These are phyloP conservation scores for Phalacrocorax aristotelis DNA, from an alignment of 2,113 vertebrate species.

Conservation along the genomic window DNA sequence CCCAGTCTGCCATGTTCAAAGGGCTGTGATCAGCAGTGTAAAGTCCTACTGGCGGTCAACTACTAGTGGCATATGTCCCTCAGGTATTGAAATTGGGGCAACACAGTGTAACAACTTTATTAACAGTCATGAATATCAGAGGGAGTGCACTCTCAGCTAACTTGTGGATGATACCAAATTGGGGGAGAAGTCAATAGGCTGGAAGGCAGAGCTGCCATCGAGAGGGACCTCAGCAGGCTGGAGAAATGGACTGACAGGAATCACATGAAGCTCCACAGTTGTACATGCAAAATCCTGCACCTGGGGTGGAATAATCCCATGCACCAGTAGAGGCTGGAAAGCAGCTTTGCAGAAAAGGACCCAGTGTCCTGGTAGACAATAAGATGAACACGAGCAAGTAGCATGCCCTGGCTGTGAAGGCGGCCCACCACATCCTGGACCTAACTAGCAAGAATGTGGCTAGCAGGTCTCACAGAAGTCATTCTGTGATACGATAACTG, in stretches of 20 bases:
- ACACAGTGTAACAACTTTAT: not conserved
- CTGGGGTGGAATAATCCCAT: not conserved
- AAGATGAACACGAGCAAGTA: not conserved
- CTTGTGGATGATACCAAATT: not conserved
- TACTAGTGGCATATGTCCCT: not conserved
- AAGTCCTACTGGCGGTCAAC: not conserved
- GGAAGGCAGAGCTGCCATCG: not conserved
- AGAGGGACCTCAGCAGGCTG: not conserved
- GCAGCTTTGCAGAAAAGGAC: not conserved
- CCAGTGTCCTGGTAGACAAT: not conserved
- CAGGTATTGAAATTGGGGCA: not conserved
- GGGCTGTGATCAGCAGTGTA: not conserved
- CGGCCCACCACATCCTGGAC: not conserved
- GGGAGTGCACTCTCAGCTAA: not conserved
- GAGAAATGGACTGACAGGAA: not conserved
- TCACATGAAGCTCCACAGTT: not conserved
- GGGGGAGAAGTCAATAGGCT: not conserved
- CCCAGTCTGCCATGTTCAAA: not conserved
- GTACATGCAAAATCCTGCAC: not conserved
- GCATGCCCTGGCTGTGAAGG: not conserved
- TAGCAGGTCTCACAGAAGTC: not conserved
- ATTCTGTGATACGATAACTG: not conserved
- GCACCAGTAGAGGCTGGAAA: not conserved
- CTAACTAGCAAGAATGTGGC: not conserved
- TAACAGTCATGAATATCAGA: not conserved